These are phyloP conservation scores for Orchestia grillus DNA, from an alignment of 1,140 invertebrate genomes.

Conservation along the genomic window DNA sequence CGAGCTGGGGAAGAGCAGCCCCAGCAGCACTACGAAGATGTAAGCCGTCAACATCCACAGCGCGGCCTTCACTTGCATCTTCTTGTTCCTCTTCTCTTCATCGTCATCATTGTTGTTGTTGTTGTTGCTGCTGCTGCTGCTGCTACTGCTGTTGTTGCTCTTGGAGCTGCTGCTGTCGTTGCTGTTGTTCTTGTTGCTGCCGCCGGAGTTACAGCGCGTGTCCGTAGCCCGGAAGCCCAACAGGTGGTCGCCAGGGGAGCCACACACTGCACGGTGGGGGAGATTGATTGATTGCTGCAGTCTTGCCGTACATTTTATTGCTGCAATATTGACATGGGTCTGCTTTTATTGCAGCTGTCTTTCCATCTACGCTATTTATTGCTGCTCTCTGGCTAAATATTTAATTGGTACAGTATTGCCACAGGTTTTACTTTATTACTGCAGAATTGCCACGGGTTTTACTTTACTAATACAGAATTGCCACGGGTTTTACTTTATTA, in stretches of 20 bases:
- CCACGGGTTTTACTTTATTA: too few species aligned
- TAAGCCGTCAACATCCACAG: constrained; percentile 83
- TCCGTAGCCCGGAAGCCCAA: background rate
- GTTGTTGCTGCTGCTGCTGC: constrained; percentile 33
- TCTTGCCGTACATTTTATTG: background rate
- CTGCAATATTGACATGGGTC: background rate
- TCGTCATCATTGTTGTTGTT: constrained; percentile 73
- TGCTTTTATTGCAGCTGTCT: too few species aligned
- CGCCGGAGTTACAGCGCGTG: too few species aligned
- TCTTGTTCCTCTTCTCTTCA: constrained; percentile 72
- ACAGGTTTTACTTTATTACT: too few species aligned
- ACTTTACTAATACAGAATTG: too few species aligned
- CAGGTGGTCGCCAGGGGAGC: background rate
- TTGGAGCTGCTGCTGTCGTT: background rate
- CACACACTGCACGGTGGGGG: background rate
- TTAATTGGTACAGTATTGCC: too few species aligned
- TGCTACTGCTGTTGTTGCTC: background rate
- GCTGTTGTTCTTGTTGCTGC: background rate
- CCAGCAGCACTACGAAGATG: constrained; percentile 80
- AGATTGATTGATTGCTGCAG: too few species aligned
- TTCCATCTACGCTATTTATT: too few species aligned
- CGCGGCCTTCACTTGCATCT: constrained; percentile 80
- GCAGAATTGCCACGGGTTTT: too few species aligned
- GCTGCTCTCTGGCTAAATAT: too few species aligned
- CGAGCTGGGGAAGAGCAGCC: constrained; percentile 79